Base-by-base conservation (phyloP, 2,113 vertebrate genomes). In the Motacilla tschutschensis region DNA sequence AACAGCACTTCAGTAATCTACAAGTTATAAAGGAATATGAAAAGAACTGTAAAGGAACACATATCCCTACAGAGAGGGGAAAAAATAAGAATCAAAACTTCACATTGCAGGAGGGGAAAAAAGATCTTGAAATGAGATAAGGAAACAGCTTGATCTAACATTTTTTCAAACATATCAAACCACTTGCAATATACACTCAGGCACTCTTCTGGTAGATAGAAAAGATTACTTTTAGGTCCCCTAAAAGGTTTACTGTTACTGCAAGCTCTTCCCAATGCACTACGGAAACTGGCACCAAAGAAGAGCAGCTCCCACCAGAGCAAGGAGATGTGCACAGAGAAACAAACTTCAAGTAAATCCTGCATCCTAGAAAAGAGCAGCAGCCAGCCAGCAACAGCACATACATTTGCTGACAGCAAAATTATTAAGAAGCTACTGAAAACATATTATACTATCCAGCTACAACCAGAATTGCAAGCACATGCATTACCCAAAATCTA, bases 271-370 rank as follows among this genome's bases (percentile, higher is more conserved):
- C 58, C 62, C 40, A 46, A 19, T 1, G 1, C 24, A 12, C 28
- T 79, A 8, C 2, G 41, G 38, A 66, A 63, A 16, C 21, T 65
- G 57, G 8, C 14, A 69, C 8, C 22, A 38, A 66, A 66, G 38
- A 70, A 22, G 6, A 41, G 43, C 21, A 79, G 67, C 19, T 66
- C 40, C 28, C 12, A 51, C 12, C 31, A 58, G 5, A 51, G 47
- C 33, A 72, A 48, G 20, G 40, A 53, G n/a, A 50, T 0, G 4
- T 0, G 0, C 7, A 35, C 10, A 41, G 13, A 67, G 25, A 64
- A 89, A 77, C 6, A 48, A 59, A 8, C 25, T 59, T 66, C 28
- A 48, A 38, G 31, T 33, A 66, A 77, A 71, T 15, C 28, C 25
- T 51, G 26, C 0, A 0, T 60, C 57, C 60, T 26, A 54, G 51